Percentiles rank a stretch among this genome's conserved stretches.
Conservation (phyloP, 2,797 vertebrate genomes). For the Crocidura indochinensis region DNA sequence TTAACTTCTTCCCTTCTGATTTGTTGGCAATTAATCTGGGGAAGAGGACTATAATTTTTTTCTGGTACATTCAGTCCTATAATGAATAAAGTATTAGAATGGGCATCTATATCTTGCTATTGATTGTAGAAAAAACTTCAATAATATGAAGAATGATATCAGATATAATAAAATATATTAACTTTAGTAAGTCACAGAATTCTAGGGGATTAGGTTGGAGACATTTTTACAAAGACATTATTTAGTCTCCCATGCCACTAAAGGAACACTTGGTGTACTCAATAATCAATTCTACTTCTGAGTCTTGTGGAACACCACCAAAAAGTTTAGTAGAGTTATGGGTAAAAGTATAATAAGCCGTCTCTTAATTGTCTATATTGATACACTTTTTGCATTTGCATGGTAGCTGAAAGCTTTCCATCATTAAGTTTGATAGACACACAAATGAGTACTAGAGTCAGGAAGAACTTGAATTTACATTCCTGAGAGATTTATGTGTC, state of each 20-base stretch:
- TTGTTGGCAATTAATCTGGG: too few relatives aligned
- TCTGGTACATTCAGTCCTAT: too few relatives aligned
- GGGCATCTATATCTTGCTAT: too few relatives aligned
- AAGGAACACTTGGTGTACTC: neutral
- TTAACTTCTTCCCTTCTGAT: too few relatives aligned
- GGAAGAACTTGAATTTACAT: neutral
- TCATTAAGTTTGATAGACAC: slow-evolving; percentile 14
- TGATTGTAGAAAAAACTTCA: too few relatives aligned
- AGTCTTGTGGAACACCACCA: neutral
- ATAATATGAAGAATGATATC: too few relatives aligned
- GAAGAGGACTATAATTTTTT: too few relatives aligned
- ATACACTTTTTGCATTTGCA: neutral
- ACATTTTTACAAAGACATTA: neutral
- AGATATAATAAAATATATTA: too few relatives aligned
- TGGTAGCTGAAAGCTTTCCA: neutral
- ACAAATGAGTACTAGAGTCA: neutral
- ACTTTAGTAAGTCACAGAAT: neutral
- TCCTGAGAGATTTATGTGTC: neutral
- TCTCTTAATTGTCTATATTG: neutral
- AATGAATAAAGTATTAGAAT: too few relatives aligned
- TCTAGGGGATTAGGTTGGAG: neutral
- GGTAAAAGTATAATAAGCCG: accelerated
- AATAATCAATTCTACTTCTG: neutral
- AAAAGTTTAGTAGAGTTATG: neutral
- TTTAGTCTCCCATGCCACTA: neutral